Evolutionary conservation across 1,140 invertebrate genomes (phyloP), one percentile per base, ranked within the genome.

Genomic region (Dendroctonus ponderosae): DNA sequence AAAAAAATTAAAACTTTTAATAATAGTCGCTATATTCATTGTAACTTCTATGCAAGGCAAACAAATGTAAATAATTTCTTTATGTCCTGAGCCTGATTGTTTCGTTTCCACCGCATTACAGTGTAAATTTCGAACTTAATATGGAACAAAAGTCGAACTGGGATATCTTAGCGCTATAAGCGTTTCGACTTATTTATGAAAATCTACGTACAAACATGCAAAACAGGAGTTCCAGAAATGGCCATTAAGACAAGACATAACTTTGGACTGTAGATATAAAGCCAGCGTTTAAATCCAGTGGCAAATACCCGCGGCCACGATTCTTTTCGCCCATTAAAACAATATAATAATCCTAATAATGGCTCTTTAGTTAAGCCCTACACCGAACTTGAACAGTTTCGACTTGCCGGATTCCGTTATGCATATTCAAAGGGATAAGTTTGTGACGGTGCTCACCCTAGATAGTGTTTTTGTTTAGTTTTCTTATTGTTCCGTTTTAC

Each of bases 291-390:
- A 65, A 65, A 65, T 65, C 62, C 62, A n/a, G 26, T 26, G 50
- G 52, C 62, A 51, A 62, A 52, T 51, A 62, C 49, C 60, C 60
- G 60, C 38, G 41, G 40, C 46, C 53, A 44, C 62, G 62, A 63
- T 63, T 63, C 51, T 63, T 63, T 63, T 54, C 15, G 53, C 53
- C 62, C 62, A 65, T 65, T 65, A 65, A 57, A 65, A 65, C 62
- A 65, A 65, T 65, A 65, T 57, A 56, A 58, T 65, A 65, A 65
- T 65, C 62, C 62, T 58, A 58, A 65, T 58, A 58, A 65, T 65
- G 62, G 62, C 53, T 40, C 43, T 56, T 40, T 54, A 49, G 62
- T 48, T 57, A 65, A 65, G 62, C 62, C 43, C 62, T 38, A 44
- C 14, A 53, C 61, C 61, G 50, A 63, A 63, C 61, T 63, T 54